These are phyloP conservation scores for Etheostoma perlongum DNA, from an alignment of 2,797 vertebrate genomes.

Conservation along the genomic window DNA sequence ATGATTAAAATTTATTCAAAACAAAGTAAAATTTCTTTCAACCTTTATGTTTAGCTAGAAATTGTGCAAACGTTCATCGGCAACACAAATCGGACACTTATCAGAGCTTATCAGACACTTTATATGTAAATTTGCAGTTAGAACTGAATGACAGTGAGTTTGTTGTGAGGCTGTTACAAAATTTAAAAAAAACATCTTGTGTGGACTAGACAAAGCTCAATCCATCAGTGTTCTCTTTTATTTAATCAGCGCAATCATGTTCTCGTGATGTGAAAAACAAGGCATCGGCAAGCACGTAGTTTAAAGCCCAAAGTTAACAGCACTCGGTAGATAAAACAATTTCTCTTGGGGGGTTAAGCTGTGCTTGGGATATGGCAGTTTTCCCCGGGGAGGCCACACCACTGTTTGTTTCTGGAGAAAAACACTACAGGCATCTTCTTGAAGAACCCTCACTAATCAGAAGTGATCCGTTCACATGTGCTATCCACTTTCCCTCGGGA, in stretches of 20 bases:
- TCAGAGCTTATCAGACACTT: conserved; percentile 81
- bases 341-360: conserved; percentile 62
- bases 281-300: conserved; percentile 53
- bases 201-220: conserved; percentile 65
- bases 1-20: conserved; percentile 69
- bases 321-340: conserved; percentile 75
- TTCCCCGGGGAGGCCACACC: conserved; percentile 75
- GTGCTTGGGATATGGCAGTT: conserved; percentile 66
- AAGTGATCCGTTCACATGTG: conserved; percentile 80
- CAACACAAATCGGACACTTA: conserved; percentile 62
- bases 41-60: conserved; percentile 73
- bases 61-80: conserved; percentile 65
- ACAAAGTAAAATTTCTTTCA: conserved; percentile 65
- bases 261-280: conserved; percentile 67
- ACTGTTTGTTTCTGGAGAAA: conserved; percentile 80
- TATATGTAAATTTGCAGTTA: conserved; percentile 82
- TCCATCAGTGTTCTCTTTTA: conserved; percentile 13
- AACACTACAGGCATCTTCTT: conserved; percentile 74
- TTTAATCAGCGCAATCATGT: conserved; percentile 42
- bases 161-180: conserved; percentile 69
- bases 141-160: conserved; percentile 76
- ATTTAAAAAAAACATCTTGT: conserved; percentile 65
- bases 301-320: conserved; percentile 75
- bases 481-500: conserved; percentile 64
- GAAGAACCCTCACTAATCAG: conserved; percentile 76